These are phyloP conservation scores for Falco punctatus DNA, from an alignment of 2,113 vertebrate genomes.

Conservation along the genomic window DNA sequence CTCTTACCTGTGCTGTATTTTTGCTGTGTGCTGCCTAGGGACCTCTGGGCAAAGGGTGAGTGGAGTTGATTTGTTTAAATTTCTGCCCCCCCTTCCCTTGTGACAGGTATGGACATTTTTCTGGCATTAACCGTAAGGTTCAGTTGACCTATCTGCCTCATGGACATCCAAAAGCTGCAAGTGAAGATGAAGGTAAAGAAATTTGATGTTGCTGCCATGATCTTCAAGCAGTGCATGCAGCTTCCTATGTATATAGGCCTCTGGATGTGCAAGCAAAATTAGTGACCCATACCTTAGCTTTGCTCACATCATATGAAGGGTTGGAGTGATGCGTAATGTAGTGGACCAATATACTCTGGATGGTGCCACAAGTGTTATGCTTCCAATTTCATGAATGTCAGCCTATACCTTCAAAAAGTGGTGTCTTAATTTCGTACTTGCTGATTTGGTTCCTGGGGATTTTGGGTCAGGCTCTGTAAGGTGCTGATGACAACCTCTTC, in stretches of 20 bases:
- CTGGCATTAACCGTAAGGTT: conserved; percentile 98
- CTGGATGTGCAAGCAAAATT: background rate
- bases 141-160: conserved; percentile 94
- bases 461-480: background rate
- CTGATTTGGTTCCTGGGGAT: background rate
- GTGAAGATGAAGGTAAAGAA: conserved; percentile 90
- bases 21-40: background rate
- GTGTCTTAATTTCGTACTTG: background rate
- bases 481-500: background rate
- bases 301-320: background rate
- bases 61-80: background rate
- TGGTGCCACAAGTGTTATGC: background rate
- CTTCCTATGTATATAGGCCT: background rate
- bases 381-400: background rate
- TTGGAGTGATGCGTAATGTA: background rate
- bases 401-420: background rate
- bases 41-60: background rate
- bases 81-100: background rate
- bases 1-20: background rate
- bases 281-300: background rate
- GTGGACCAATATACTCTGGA: background rate
- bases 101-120: conserved; percentile 97
- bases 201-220: background rate
- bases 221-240: background rate
- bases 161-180: conserved; percentile 90